Evolutionary conservation across 2,797 vertebrate genomes (phyloP).

Genomic region (Tokudaia tokunoshimensis): DNA sequence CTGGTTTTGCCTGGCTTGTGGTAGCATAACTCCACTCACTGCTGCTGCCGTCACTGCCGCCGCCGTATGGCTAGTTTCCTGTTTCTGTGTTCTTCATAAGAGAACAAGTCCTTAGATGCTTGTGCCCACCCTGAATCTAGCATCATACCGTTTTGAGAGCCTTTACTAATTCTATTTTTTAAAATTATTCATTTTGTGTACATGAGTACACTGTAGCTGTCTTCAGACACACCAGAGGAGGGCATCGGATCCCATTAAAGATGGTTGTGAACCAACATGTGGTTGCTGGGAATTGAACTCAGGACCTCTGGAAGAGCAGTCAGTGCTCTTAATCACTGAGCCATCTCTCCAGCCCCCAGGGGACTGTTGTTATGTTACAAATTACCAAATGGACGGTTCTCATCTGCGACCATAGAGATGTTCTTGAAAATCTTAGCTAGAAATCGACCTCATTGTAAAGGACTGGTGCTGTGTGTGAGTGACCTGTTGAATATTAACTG

Average conservation of each 20-base stretch:
- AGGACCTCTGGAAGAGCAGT: not conserved
- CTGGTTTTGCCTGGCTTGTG: not conserved
- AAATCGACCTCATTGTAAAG: not conserved
- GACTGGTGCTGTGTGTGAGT: not conserved
- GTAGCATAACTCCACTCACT: not conserved
- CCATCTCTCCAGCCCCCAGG: not conserved
- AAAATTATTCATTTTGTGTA: not conserved
- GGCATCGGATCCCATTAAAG: not conserved
- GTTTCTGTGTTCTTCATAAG: not conserved
- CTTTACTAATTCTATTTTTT: not conserved
- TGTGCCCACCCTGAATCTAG: not conserved
- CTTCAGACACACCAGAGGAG: not conserved
- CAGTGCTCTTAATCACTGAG: not conserved
- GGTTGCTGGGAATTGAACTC: not conserved
- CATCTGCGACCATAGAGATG: not conserved
- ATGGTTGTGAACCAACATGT: not conserved
- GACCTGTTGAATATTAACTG: conserved; percentile 62
- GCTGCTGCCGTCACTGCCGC: not conserved
- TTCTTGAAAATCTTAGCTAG: not conserved
- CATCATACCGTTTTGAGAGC: not conserved
- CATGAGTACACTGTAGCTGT: not conserved
- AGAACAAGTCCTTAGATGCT: not conserved
- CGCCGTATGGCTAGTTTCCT: not conserved
- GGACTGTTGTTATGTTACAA: too few relatives aligned
- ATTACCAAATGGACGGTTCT: too few relatives aligned